These are phyloP conservation scores for Amiota minor DNA, from an alignment of 2,888 invertebrate species.

Conservation along the genomic window DNA sequence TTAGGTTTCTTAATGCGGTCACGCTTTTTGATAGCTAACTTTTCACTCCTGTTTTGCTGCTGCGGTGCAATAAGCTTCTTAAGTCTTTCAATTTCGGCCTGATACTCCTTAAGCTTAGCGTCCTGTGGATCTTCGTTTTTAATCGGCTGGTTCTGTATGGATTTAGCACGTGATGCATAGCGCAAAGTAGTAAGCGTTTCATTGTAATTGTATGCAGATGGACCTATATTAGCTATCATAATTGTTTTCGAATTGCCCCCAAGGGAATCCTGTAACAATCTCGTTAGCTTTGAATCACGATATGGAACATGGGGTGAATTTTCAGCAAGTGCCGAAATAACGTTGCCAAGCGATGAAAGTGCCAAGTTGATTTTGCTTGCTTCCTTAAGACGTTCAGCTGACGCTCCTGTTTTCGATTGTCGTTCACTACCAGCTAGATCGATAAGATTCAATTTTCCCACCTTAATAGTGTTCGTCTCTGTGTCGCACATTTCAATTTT, in stretches of 20 bases:
- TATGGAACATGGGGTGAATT: slow-evolving; percentile 97
- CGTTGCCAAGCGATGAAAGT: slow-evolving; percentile 97
- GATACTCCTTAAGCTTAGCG: slow-evolving; percentile 94
- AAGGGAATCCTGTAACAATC: slow-evolving; percentile 96
- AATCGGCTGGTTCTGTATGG: slow-evolving; percentile 98
- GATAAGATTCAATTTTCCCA: slow-evolving; percentile 96
- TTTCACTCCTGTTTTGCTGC: slow-evolving; percentile 68
- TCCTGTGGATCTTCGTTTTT: slow-evolving; percentile 99
- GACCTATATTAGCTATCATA: slow-evolving; percentile 99
- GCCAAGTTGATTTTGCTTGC: slow-evolving; percentile 98
- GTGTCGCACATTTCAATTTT: slow-evolving; percentile 94
- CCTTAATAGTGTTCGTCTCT: slow-evolving; percentile 78
- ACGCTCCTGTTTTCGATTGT: slow-evolving; percentile 96
- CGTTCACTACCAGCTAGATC: slow-evolving; percentile 99
- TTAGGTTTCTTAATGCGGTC: slow-evolving; percentile 64
- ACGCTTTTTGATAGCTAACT: slow-evolving; percentile 54
- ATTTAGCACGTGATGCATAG: slow-evolving; percentile 97
- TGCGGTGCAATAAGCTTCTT: slow-evolving; percentile 74
- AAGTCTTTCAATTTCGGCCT: slow-evolving; percentile 91
- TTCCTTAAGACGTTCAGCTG: slow-evolving; percentile 92
- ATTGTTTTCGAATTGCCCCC: slow-evolving; percentile 99
- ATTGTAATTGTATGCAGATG: slow-evolving; percentile 97
- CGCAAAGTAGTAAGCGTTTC: slow-evolving; percentile 97
- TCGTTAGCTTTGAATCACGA: slow-evolving; percentile 96
- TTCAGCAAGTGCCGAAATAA: slow-evolving; percentile 96